Evolutionary conservation across 2,888 invertebrate genomes (phyloP).

Genomic region (Sylvicola cinctus): DNA sequence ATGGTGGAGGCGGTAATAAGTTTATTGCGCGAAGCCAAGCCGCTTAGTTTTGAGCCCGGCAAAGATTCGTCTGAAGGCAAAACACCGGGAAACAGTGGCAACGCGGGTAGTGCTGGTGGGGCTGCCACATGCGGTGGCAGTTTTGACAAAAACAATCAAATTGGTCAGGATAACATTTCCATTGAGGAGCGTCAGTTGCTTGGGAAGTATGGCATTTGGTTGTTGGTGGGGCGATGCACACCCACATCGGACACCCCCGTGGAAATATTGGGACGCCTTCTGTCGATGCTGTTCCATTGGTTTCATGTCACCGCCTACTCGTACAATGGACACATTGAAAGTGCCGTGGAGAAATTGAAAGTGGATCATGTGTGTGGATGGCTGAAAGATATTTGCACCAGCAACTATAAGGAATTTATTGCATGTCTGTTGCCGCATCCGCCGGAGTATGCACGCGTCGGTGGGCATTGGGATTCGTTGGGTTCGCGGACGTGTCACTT

Average conservation of each 20-base stretch:
- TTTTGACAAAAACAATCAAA: conserved; percentile 20
- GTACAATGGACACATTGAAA: conserved; percentile 74
- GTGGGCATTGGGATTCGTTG: conserved; percentile 88
- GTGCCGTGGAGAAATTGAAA: conserved; percentile 77
- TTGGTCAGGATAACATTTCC: conserved; percentile 40
- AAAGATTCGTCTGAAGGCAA: conserved; percentile 24
- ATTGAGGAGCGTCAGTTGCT: conserved; percentile 76
- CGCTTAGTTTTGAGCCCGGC: conserved; percentile 43
- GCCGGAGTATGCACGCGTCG: conserved; percentile 84
- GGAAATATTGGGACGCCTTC: conserved; percentile 68
- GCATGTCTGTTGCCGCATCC: conserved; percentile 91
- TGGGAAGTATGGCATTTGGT: conserved; percentile 92
- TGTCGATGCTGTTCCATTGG: conserved; percentile 98
- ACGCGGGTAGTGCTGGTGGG: conserved; percentile 16
- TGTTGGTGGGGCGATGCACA: conserved; percentile 82
- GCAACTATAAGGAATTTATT: conserved; percentile 76
- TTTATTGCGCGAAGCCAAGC: conserved; percentile 81
- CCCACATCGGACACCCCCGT: conserved; percentile 56
- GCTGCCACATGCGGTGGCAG: conserved; percentile 27
- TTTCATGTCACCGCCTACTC: conserved; percentile 96
- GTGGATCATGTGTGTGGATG: conserved; percentile 83
- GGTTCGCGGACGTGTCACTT: conserved; percentile 76
- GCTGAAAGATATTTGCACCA: conserved; percentile 63
- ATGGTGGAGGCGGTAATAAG: conserved; percentile 86
- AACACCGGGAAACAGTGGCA: conserved; percentile 23